Percentiles rank a stretch among this genome's conserved stretches.
Conservation (phyloP, 2,113 vertebrate genomes). For the Otus sunia region DNA sequence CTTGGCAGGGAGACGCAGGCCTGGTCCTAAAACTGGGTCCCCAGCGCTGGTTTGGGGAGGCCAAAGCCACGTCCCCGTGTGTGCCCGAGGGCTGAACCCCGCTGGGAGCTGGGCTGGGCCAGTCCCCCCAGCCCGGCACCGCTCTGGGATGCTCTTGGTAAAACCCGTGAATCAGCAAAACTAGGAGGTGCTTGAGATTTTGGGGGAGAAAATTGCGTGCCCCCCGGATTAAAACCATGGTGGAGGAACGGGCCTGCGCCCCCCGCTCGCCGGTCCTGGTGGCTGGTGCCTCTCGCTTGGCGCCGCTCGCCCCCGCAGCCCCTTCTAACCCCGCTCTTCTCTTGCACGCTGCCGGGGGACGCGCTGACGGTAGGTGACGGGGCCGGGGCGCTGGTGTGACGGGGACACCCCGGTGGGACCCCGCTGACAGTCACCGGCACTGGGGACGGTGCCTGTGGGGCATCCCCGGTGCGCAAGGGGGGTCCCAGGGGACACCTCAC, state of each 20-base stretch:
- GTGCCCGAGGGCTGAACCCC: background rate
- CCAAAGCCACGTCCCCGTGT: background rate
- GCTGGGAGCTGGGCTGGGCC: background rate
- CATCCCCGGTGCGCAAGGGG: background rate
- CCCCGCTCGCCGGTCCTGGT: background rate
- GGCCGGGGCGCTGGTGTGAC: background rate
- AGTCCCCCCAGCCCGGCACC: rapidly evolving
- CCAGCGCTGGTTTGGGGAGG: background rate
- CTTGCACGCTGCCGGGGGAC: conserved; percentile 68
- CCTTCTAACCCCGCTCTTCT: conserved; percentile 63
- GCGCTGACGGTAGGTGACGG: conserved; percentile 60
- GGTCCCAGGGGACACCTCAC: background rate
- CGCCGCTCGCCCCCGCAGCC: background rate
- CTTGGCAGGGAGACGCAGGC: background rate
- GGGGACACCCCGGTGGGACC: background rate
- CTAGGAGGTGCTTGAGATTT: background rate
- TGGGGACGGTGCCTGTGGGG: background rate
- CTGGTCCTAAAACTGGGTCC: background rate
- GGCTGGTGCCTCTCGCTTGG: background rate
- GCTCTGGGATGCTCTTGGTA: background rate
- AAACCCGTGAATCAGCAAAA: background rate
- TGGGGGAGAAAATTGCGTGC: background rate
- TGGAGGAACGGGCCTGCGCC: background rate
- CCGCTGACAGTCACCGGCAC: background rate
- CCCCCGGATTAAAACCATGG: background rate